These are phyloP conservation scores for Serilophus lunatus DNA, from an alignment of 2,113 vertebrate species.

Conservation along the genomic window DNA sequence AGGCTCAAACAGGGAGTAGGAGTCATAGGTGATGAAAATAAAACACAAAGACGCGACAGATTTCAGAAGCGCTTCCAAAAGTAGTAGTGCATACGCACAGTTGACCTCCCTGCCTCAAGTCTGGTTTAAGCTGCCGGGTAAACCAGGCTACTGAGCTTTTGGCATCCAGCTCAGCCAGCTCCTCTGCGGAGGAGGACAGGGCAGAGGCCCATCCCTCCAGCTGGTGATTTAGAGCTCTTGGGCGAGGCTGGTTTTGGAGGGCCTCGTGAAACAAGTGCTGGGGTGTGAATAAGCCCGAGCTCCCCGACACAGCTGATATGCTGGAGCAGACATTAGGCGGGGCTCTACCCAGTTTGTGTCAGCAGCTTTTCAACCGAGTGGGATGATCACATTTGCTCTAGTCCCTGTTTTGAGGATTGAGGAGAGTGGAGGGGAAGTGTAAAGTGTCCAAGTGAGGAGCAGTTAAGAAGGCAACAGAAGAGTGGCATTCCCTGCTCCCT, in stretches of 20 bases:
- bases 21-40: not conserved
- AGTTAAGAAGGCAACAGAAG: not conserved
- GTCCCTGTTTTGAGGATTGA: not conserved
- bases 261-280: rapidly evolving
- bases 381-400: rapidly evolving
- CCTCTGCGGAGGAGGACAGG: not conserved
- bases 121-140: not conserved
- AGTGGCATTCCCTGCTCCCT: not conserved
- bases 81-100: not conserved
- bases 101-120: not conserved
- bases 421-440: not conserved
- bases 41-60: not conserved
- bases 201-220: not conserved
- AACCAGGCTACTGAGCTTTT: not conserved
- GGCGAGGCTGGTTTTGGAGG: not conserved
- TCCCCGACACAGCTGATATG: rapidly evolving
- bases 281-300: not conserved
- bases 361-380: rapidly evolving
- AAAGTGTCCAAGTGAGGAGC: not conserved
- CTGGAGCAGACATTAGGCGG: not conserved
- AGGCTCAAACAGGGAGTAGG: not conserved
- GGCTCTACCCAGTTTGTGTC: rapidly evolving
- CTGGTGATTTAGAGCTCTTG: not conserved
- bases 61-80: not conserved
- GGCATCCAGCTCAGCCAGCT: not conserved